These are phyloP conservation scores for Sinella curviseta DNA, from an alignment of 1,140 invertebrate genomes.

Conservation along the genomic window DNA sequence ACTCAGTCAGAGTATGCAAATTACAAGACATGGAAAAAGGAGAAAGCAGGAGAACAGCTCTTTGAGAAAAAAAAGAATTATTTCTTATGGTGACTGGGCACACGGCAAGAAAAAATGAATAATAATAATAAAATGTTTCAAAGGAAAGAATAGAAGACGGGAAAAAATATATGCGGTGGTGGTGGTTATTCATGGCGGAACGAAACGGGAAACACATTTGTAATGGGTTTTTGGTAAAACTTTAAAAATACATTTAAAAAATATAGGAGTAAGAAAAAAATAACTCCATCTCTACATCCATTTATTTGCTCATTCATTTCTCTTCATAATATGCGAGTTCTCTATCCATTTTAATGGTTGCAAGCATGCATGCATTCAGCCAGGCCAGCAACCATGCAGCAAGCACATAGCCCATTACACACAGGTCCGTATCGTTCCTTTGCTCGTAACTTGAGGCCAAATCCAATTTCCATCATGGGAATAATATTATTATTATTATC, in stretches of 20 bases:
- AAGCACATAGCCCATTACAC: background rate
- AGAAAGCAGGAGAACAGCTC: background rate
- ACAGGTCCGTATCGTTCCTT: background rate
- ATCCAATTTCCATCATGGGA: slow-evolving; percentile 25
- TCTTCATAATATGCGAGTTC: background rate
- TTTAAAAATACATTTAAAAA: background rate
- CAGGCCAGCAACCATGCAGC: no score
- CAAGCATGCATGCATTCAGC: background rate
- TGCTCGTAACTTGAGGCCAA: slow-evolving; percentile 5
- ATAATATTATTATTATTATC: slow-evolving; percentile 28
- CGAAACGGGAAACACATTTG: slow-evolving; percentile 17
- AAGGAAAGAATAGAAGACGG: background rate
- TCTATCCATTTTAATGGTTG: slow-evolving; percentile 1
- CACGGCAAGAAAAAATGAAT: background rate
- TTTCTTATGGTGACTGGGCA: background rate
- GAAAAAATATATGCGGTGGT: no score
- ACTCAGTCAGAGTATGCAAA: no score
- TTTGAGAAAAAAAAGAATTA: background rate
- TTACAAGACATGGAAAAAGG: no score
- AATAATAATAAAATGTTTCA: background rate
- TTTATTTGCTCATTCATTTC: background rate
- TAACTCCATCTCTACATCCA: background rate
- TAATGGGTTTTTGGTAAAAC: slow-evolving; percentile 3
- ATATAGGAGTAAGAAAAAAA: background rate
- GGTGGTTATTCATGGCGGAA: background rate